Evolutionary conservation across 1,140 invertebrate genomes (phyloP).

Genomic region (Pseudomyrmex sp.): DNA sequence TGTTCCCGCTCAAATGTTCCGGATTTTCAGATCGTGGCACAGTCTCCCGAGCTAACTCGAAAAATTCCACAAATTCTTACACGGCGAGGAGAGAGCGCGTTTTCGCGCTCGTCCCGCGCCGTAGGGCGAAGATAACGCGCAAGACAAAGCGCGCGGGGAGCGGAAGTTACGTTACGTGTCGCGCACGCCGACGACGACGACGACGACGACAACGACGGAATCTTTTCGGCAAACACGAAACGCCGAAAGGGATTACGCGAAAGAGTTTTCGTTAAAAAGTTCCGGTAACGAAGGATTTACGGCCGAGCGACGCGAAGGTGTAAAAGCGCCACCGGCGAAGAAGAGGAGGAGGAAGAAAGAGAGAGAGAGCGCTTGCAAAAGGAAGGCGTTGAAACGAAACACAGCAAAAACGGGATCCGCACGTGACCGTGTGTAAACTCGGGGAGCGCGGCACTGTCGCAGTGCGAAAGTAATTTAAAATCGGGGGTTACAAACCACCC

Average conservation of each 20-base stretch:
- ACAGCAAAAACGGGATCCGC: slow-evolving; percentile 13
- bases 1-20: slow-evolving; percentile 57
- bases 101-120: slow-evolving; percentile 50
- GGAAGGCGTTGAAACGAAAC: slow-evolving; percentile 17
- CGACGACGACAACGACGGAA: slow-evolving; percentile 70
- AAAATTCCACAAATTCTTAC: slow-evolving; percentile 80
- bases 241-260: slow-evolving; percentile 51
- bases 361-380: not conserved
- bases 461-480: slow-evolving; percentile 47
- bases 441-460: not conserved
- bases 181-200: slow-evolving; percentile 37
- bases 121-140: slow-evolving; percentile 2
- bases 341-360: too few species aligned
- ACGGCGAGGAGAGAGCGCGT: slow-evolving; percentile 74
- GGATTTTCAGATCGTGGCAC: slow-evolving; percentile 78
- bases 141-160: slow-evolving; percentile 25
- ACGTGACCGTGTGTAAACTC: slow-evolving; percentile 51
- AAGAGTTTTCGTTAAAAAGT: slow-evolving; percentile 59
- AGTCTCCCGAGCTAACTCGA: slow-evolving; percentile 75
- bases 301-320: slow-evolving; percentile 20
- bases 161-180: slow-evolving; percentile 71
- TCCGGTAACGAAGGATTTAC: slow-evolving; percentile 59
- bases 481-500: slow-evolving; percentile 3
- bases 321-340: slow-evolving; percentile 6
- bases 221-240: slow-evolving; percentile 71